Evolutionary conservation across 2,797 vertebrate genomes (phyloP), one percentile per base, ranked within the genome.

Genomic region (Peromyscus melanophrys): DNA sequence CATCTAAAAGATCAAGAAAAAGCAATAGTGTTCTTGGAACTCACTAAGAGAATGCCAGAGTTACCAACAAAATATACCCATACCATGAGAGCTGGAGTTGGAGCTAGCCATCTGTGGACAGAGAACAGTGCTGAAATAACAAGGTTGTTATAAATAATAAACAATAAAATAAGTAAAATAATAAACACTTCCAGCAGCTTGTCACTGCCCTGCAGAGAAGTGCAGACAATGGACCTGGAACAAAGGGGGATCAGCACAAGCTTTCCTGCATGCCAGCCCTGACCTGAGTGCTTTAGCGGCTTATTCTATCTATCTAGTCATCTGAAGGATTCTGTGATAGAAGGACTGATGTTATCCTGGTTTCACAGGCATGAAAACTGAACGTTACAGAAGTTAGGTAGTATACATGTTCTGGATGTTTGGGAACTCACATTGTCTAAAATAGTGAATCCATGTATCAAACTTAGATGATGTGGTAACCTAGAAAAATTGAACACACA

Each of bases 401-500:
- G 21, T 27, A 34, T 6, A 57, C 52, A 57, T 37, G 34, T n/a
- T 81, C 2, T 0, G 52, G 11, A 80, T 81, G 78, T 43, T 12
- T 86, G 34, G 85, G 43, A 17, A 37, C 67, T 12, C 40, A 34
- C 5, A 17, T 6, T 95, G 55, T 57, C 52, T 69, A 10, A 43
- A 77, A 71, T 57, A 90, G 84, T 11, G 19, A 91, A 93, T 46
- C 31, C n/a, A n/a, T 21, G 17, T 63, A 80, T 63, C 83, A 82
- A n/a, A 85, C n/a, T 37, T 25, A 59, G 52, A 40, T 6, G 8
- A 34, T 82, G n/a, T 61, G 40, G 77, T 52, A 52, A 52, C 37
- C n/a, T 46, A 85, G 57, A 40, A 96, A 90, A 87, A 21, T 40
- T 78, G 27, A 75, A 34, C 69, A 93, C 93, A 89, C 31, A 34